Conservation (phyloP, 2,797 vertebrate species). For the Centroberyx gerrardi region DNA sequence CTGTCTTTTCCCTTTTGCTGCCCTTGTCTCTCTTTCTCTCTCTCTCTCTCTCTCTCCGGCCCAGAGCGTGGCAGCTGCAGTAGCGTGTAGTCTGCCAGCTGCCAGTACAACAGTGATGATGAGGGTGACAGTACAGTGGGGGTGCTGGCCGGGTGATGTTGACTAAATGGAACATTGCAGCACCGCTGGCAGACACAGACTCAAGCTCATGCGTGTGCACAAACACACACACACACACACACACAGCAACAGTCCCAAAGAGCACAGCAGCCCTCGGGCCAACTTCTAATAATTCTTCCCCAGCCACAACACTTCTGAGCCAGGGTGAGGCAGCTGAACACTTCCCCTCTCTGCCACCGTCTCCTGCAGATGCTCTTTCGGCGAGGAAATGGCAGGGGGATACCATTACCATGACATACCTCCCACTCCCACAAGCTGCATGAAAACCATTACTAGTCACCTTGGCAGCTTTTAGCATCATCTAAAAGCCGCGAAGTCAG, state of each 20-base stretch:
- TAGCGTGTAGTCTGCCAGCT: constrained; percentile 67
- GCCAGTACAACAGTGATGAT: constrained; percentile 58
- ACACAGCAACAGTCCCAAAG: constrained; percentile 45
- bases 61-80: constrained; percentile 61
- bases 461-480: constrained; percentile 54
- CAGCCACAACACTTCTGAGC: constrained; percentile 40
- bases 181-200: constrained; percentile 64
- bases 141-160: constrained; percentile 66
- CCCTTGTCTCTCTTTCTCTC: constrained; percentile 5
- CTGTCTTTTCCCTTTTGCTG: constrained; percentile 16
- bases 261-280: constrained; percentile 59
- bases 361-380: constrained; percentile 56
- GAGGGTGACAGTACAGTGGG: constrained; percentile 61
- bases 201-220: background rate
- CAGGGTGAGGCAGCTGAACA: constrained; percentile 51
- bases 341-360: constrained; percentile 47
- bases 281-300: constrained; percentile 60
- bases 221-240: constrained; percentile 3
- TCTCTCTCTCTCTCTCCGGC: constrained; percentile 27
- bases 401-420: constrained; percentile 46
- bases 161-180: constrained; percentile 76
- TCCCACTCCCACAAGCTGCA: constrained; percentile 52
- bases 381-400: constrained; percentile 49
- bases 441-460: constrained; percentile 61
- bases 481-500: constrained; percentile 56